Evolutionary conservation across 2,888 invertebrate species (phyloP).

Genomic region (Aquatica leii): DNA sequence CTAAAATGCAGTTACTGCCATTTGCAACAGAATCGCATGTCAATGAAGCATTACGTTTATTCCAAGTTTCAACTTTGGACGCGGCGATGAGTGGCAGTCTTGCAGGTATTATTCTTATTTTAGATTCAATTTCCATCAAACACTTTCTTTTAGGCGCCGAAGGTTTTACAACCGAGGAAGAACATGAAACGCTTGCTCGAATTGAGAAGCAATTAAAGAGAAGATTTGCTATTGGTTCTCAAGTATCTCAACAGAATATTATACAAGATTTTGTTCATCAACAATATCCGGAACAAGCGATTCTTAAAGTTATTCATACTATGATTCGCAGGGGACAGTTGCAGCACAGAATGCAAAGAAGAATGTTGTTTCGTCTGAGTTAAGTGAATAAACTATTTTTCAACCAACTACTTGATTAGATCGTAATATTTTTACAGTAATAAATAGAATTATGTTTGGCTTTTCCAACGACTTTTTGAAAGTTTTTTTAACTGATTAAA

Average conservation of each 20-base stretch:
- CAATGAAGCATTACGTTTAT: slow-evolving; percentile 93
- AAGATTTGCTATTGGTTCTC: slow-evolving; percentile 94
- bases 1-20: slow-evolving; percentile 94
- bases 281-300: slow-evolving; percentile 86
- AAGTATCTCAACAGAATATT: slow-evolving; percentile 94
- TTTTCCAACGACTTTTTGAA: too few relatives aligned
- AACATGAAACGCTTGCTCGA: slow-evolving; percentile 86
- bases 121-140: neutral
- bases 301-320: slow-evolving; percentile 90
- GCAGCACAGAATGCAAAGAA: slow-evolving; percentile 95
- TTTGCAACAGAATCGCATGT: slow-evolving; percentile 93
- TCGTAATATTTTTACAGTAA: too few relatives aligned
- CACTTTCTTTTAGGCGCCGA: slow-evolving; percentile 77
- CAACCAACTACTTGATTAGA: too few relatives aligned
- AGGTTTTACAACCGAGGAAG: slow-evolving; percentile 95
- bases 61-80: slow-evolving; percentile 96
- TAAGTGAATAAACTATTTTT: too few relatives aligned
- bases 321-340: slow-evolving; percentile 96
- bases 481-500: too few relatives aligned
- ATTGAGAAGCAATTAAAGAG: slow-evolving; percentile 95
- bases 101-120: slow-evolving; percentile 71
- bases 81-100: slow-evolving; percentile 94
- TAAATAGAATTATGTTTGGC: too few relatives aligned
- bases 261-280: slow-evolving; percentile 86
- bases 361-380: slow-evolving; percentile 93